These are phyloP conservation scores for Phylloscopus whistleri DNA, from an alignment of 2,113 vertebrate species.

Conservation along the genomic window DNA sequence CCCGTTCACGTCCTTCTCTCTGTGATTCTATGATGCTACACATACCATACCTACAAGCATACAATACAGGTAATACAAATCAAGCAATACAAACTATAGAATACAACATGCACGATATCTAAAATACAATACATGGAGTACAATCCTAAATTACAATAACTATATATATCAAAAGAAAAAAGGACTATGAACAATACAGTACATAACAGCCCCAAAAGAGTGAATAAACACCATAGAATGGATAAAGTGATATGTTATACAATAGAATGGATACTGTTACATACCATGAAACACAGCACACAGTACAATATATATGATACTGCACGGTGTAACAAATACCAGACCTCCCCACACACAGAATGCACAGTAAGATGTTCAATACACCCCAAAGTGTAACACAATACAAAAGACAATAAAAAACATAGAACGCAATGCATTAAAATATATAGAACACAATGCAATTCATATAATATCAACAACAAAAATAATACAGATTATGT, in stretches of 20 bases:
- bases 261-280: background rate
- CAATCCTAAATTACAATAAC: background rate
- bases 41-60: background rate
- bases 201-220: background rate
- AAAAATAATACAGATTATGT: background rate
- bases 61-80: background rate
- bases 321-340: background rate
- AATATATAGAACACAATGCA: background rate
- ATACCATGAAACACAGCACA: background rate
- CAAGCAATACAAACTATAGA: background rate
- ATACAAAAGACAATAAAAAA: background rate
- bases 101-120: background rate
- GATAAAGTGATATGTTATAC: background rate
- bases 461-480: background rate
- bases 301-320: no score
- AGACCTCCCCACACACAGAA: no score
- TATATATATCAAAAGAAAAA: background rate
- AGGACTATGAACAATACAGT: background rate
- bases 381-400: background rate
- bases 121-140: background rate
- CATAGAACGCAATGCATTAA: background rate
- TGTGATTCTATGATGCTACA: background rate
- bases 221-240: background rate
- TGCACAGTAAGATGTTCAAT: background rate
- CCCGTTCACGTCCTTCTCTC: background rate